A percentile compares a stretch with the other conserved stretches of the same genome.
These are phyloP conservation scores for Perithous albicinctus DNA, from an alignment of 2,888 invertebrate genomes.

Conservation along the genomic window DNA sequence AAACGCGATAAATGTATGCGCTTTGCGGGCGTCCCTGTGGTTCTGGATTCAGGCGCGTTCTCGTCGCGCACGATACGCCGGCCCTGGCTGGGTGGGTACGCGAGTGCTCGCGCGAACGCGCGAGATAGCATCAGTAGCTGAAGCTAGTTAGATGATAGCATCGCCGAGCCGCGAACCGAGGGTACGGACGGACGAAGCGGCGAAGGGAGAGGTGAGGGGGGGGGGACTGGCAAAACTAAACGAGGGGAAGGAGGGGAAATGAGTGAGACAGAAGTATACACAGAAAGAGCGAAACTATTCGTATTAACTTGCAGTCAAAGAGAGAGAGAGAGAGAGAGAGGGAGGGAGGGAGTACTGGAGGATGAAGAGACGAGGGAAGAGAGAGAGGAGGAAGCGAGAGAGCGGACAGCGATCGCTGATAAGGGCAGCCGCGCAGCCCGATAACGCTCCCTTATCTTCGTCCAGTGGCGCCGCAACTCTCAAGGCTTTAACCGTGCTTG, in stretches of 20 bases:
- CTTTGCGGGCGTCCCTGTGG: conserved; percentile 77
- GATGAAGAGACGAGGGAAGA: conserved; percentile 66
- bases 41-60: conserved; percentile 76
- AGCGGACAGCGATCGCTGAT: conserved; percentile 85
- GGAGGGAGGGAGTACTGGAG: conserved; percentile 67
- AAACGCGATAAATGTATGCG: conserved; percentile 40
- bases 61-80: conserved; percentile 28
- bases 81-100: conserved; percentile 48
- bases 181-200: conserved; percentile 74
- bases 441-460: conserved; percentile 84
- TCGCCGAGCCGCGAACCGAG: conserved; percentile 84
- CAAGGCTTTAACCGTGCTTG: conserved; percentile 78
- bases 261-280: conserved; percentile 16
- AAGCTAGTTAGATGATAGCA: conserved; percentile 87
- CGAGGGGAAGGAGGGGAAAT: conserved; percentile 65
- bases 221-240: conserved; percentile 72
- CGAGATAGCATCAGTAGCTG: conserved; percentile 86
- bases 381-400: conserved; percentile 76
- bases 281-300: conserved; percentile 45
- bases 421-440: conserved; percentile 83
- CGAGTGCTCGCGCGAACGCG: conserved; percentile 61
- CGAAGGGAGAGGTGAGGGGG: conserved; percentile 66
- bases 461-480: conserved; percentile 85
- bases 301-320: conserved; percentile 68
- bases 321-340: conserved; percentile 71